Evolutionary conservation across 2,113 vertebrate genomes (phyloP).

Genomic region (Lasiurus borealis): DNA sequence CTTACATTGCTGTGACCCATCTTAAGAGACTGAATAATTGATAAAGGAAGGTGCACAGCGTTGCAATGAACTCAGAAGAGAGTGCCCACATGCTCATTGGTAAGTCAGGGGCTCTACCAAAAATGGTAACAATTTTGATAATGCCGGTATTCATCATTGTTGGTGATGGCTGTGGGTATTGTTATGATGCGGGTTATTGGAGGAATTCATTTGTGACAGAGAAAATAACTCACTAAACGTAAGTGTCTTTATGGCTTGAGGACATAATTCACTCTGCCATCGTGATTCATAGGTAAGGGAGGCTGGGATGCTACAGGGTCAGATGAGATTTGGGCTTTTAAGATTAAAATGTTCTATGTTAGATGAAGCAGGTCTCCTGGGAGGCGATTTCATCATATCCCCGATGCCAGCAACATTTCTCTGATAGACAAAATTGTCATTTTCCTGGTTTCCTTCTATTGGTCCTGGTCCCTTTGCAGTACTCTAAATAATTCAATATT

Average conservation of each 20-base stretch:
- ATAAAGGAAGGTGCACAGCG: background rate
- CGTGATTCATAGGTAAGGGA: background rate
- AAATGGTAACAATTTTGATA: background rate
- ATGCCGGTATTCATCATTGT: background rate
- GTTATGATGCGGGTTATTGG: background rate
- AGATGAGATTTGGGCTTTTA: constrained; percentile 52
- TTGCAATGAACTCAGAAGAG: background rate
- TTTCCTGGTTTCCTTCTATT: constrained; percentile 60
- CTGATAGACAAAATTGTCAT: constrained; percentile 61
- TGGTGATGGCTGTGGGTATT: background rate
- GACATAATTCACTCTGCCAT: constrained; percentile 35
- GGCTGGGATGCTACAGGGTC: background rate
- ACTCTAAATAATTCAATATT: constrained; percentile 71
- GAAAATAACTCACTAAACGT: background rate
- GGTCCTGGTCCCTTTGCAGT: background rate
- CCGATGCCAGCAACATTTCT: constrained; percentile 3
- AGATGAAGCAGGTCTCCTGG: constrained; percentile 30
- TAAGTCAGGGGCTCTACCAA: background rate
- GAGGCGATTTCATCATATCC: constrained; percentile 58
- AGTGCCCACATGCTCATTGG: background rate
- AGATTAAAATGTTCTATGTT: constrained; percentile 51
- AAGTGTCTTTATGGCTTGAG: background rate
- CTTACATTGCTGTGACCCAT: background rate
- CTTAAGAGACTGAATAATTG: background rate
- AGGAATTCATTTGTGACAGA: constrained; percentile 8